phyloP scores from a whole-genome alignment of 2,888 invertebrate genomes.

The Psylliodes chrysocephalus region DNA sequence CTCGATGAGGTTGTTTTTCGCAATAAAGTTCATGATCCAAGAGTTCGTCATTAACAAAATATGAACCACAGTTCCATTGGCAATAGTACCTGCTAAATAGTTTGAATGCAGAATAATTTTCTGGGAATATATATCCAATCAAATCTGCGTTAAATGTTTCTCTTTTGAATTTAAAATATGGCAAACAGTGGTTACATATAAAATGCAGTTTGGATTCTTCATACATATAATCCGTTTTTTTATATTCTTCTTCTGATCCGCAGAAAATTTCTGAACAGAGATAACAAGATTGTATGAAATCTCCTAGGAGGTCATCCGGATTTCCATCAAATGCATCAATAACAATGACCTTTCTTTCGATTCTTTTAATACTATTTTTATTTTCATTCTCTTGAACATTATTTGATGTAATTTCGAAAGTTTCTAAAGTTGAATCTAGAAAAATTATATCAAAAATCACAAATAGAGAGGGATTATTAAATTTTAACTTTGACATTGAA shows the following conservation, averaged over 20 bases:
- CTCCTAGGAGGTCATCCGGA: background rate
- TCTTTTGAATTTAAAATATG: background rate
- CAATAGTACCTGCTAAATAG: no score
- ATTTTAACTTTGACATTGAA: no score
- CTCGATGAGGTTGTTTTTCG: no score
- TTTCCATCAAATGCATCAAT: background rate
- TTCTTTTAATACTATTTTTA: background rate
- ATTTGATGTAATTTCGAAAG: background rate
- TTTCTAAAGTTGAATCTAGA: no score
- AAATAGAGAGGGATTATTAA: no score
- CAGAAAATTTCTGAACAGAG: background rate
- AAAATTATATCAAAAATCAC: no score
- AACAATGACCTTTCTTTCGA: background rate
- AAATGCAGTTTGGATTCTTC: background rate
- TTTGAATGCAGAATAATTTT: no score
- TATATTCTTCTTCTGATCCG: background rate
- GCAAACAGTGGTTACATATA: background rate
- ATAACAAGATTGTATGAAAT: background rate
- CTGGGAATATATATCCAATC: no score
- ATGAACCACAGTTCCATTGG: no score
- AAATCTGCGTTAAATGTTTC: no score
- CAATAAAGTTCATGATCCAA: no score
- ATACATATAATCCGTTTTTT: background rate
- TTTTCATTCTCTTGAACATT: background rate
- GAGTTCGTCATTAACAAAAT: no score